Evolutionary conservation across 2,888 invertebrate species (phyloP).

Genomic region (Marronus borbonicus): DNA sequence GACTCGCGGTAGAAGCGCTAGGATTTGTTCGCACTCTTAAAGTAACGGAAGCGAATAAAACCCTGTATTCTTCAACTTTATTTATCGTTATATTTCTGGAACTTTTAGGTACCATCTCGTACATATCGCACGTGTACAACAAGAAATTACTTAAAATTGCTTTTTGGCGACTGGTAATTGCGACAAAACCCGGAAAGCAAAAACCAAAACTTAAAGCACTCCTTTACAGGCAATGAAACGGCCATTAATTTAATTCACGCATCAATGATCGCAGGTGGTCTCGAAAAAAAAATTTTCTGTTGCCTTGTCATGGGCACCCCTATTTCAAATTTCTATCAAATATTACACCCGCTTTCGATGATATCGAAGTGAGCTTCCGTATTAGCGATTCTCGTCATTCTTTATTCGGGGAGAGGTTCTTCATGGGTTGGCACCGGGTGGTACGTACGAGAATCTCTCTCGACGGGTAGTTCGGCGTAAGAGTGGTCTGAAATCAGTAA

Average conservation of each 20-base stretch:
- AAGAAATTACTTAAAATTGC: background rate
- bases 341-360: conserved; percentile 3
- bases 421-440: background rate
- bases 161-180: background rate
- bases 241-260: conserved; percentile 21
- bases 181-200: background rate
- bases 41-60: too few relatives aligned
- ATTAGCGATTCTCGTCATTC: conserved; percentile 10
- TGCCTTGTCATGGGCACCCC: background rate
- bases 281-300: background rate
- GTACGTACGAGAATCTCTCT: background rate
- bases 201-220: background rate
- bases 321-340: background rate
- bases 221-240: background rate
- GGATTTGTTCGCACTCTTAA: too few relatives aligned
- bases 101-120: background rate
- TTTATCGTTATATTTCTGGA: too few relatives aligned
- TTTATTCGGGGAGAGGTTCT: background rate
- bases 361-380: conserved; percentile 1
- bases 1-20: too few relatives aligned
- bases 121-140: background rate
- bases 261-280: conserved; percentile 37
- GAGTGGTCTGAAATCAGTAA: conserved; percentile 21
- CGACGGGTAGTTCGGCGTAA: background rate
- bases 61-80: too few relatives aligned